phyloP scores from a whole-genome alignment of 2,888 invertebrate species.

The Caenorhabditis becei region DNA sequence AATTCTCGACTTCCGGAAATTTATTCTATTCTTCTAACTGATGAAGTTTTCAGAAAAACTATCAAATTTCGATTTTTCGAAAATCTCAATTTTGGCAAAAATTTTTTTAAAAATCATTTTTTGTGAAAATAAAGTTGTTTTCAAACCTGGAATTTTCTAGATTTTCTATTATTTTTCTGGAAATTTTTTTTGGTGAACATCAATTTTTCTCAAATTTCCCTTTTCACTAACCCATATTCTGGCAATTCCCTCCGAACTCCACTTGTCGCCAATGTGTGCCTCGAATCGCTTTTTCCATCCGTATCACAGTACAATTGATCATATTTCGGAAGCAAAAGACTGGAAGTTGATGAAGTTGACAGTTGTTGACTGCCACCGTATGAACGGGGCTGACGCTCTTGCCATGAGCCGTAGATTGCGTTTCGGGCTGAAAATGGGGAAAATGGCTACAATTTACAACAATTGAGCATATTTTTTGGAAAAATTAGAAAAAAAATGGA shows the following conservation, averaged over 20 bases:
- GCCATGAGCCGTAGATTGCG: slow-evolving; percentile 59
- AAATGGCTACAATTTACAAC: background rate
- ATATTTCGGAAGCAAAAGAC: slow-evolving; percentile 44
- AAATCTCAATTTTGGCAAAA: too few species aligned
- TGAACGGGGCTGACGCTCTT: slow-evolving; percentile 47
- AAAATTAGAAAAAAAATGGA: background rate
- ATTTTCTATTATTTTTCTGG: too few species aligned
- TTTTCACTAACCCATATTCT: too few species aligned
- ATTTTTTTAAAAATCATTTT: too few species aligned
- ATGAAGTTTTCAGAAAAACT: too few species aligned
- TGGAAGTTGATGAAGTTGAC: background rate
- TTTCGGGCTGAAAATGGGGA: slow-evolving; percentile 46
- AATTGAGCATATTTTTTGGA: background rate
- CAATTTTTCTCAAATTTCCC: too few species aligned
- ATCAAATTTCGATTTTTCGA: too few species aligned
- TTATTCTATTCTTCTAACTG: too few species aligned
- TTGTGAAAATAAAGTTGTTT: too few species aligned
- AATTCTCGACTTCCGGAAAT: too few species aligned
- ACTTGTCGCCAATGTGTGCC: slow-evolving; percentile 41
- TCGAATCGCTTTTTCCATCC: slow-evolving; percentile 25
- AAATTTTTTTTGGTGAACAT: too few species aligned
- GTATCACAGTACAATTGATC: slow-evolving; percentile 60
- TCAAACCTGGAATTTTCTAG: too few species aligned
- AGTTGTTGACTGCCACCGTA: slow-evolving; percentile 46
- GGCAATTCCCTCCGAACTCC: slow-evolving; percentile 55